Evolutionary conservation across 2,797 vertebrate genomes (phyloP).

Genomic region (Eidolon dupreanum): DNA sequence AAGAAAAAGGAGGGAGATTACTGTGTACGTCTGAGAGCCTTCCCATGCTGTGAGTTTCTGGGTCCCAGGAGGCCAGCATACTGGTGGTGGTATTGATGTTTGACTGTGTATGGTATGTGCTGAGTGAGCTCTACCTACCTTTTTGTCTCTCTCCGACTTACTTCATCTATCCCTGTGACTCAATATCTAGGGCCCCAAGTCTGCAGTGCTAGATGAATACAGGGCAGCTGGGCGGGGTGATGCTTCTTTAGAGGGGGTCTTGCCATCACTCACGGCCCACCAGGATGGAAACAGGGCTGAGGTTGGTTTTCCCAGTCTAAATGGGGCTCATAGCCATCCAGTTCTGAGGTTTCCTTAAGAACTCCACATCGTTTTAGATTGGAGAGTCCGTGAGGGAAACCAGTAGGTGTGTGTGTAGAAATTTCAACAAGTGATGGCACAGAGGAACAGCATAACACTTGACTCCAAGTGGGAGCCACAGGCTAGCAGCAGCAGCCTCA

Average conservation of each 20-base stretch:
- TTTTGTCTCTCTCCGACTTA: neutral
- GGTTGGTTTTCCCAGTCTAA: neutral
- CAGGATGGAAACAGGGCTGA: neutral
- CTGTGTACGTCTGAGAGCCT: neutral
- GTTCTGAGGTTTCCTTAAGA: neutral
- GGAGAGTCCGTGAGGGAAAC: neutral
- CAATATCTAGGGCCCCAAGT: neutral
- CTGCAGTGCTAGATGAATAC: neutral
- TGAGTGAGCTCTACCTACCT: neutral
- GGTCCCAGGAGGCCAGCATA: neutral
- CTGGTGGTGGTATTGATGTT: accelerated
- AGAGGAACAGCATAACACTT: neutral
- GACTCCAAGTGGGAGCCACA: neutral
- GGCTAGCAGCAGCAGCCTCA: neutral
- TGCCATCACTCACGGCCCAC: neutral
- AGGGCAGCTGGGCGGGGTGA: accelerated
- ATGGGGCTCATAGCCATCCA: neutral
- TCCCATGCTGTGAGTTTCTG: neutral
- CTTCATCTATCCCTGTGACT: neutral
- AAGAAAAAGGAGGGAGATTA: no score
- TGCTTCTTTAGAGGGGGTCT: accelerated
- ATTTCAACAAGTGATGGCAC: accelerated
- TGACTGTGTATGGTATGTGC: neutral
- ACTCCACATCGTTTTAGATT: neutral
- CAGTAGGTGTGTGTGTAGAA: neutral